Conservation (phyloP, 2,888 invertebrate genomes). For the Xestia sexstrigata region DNA sequence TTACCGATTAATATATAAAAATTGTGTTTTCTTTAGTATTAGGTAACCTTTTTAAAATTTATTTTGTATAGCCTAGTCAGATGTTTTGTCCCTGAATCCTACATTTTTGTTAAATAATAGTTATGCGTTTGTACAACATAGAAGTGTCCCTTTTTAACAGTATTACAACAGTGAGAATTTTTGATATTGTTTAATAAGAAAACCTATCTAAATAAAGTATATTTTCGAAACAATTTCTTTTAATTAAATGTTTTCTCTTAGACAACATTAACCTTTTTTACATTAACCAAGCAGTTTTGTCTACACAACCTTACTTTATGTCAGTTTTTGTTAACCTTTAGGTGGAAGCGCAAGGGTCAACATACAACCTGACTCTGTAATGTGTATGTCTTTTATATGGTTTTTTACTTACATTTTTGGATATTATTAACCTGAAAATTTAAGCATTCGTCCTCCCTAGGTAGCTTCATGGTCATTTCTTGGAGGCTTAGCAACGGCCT, state of each 20-base stretch:
- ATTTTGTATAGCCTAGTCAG: background rate
- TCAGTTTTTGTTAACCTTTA: background rate
- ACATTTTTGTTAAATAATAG: background rate
- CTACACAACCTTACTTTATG: background rate
- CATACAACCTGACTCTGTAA: too few relatives aligned
- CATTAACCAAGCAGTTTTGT: background rate
- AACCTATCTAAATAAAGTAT: background rate
- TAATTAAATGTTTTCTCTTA: background rate
- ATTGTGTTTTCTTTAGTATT: background rate
- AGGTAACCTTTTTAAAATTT: background rate
- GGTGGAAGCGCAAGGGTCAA: too few relatives aligned
- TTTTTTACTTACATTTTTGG: too few relatives aligned
- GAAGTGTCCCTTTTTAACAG: conserved; percentile 12
- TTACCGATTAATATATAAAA: conserved; percentile 66
- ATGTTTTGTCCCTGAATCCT: background rate
- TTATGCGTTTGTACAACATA: background rate
- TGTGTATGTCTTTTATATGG: too few relatives aligned
- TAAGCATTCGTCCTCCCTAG: too few relatives aligned
- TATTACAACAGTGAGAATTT: conserved; percentile 20
- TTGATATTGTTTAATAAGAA: conserved; percentile 22
- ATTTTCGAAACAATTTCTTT: conserved; percentile 16
- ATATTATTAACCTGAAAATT: too few relatives aligned
- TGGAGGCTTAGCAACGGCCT: too few relatives aligned
- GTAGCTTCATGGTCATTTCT: too few relatives aligned
- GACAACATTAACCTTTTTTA: background rate